Evolutionary conservation across 2,888 invertebrate genomes (phyloP).

Genomic region (Abrostola triplasia): DNA sequence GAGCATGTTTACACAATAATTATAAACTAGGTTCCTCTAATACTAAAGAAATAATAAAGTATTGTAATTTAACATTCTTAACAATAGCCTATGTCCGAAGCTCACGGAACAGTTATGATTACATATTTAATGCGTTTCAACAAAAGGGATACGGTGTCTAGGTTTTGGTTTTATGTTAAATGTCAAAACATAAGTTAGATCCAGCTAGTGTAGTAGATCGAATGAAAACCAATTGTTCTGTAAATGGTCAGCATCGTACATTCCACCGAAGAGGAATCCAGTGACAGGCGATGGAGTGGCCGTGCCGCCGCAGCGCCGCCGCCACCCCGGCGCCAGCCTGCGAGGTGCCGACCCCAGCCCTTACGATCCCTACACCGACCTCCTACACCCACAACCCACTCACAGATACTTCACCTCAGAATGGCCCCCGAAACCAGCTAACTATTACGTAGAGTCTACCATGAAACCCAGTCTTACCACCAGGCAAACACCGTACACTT

Average conservation of each 20-base stretch:
- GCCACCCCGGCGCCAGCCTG: constrained; percentile 83
- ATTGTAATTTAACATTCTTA: constrained; percentile 20
- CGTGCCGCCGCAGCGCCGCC: constrained; percentile 85
- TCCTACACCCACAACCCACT: constrained; percentile 77
- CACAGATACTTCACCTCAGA: constrained; percentile 79
- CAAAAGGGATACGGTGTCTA: constrained; percentile 12
- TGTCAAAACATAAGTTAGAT: constrained; percentile 28
- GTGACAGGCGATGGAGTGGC: constrained; percentile 90
- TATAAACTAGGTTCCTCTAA: constrained; percentile 12
- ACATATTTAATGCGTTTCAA: constrained; percentile 22
- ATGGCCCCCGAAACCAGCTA: constrained; percentile 81
- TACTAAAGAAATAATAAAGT: constrained; percentile 24
- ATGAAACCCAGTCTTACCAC: constrained; percentile 68
- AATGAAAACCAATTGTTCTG: constrained; percentile 85
- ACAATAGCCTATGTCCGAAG: constrained; percentile 20
- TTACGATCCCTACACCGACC: constrained; percentile 65
- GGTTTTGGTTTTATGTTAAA: constrained; percentile 7
- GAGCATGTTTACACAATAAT: constrained; percentile 61
- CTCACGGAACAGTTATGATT: constrained; percentile 23
- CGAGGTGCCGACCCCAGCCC: constrained; percentile 85
- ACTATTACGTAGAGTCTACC: constrained; percentile 82
- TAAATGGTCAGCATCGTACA: constrained; percentile 84
- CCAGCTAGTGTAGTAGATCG: constrained; percentile 58
- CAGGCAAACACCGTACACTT: constrained; percentile 77
- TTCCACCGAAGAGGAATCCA: constrained; percentile 89